Conservation (phyloP, 2,797 vertebrate species). For the Phrynocephalus forsythii region DNA sequence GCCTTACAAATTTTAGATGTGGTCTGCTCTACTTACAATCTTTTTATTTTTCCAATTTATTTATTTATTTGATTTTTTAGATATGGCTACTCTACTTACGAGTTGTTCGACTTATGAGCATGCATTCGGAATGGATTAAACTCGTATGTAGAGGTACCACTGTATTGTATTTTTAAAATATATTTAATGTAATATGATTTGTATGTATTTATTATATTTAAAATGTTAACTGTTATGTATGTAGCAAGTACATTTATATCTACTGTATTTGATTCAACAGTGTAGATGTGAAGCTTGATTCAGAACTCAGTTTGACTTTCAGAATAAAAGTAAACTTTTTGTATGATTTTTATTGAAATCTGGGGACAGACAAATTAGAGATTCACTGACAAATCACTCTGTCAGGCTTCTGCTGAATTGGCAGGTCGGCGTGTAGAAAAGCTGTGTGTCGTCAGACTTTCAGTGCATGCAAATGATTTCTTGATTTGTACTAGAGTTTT, state of each 20-base stretch:
- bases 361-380: conserved; percentile 3
- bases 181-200: no score
- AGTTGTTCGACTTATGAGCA: no score
- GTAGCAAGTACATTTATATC: not conserved
- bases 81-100: no score
- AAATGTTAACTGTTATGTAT: not conserved
- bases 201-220: no score
- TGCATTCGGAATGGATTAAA: no score
- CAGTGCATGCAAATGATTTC: not conserved
- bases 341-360: conserved; percentile 13
- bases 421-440: not conserved
- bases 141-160: no score
- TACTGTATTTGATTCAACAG: not conserved
- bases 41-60: no score
- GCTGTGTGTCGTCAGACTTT: not conserved
- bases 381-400: not conserved
- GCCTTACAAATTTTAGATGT: no score
- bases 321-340: not conserved
- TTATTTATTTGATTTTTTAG: no score
- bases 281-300: not conserved
- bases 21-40: no score
- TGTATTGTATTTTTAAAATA: no score
- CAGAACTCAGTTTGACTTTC: not conserved
- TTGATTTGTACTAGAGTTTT: not conserved
- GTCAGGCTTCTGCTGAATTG: not conserved